A percentile compares a stretch with the other conserved stretches of the same genome.
Evolutionary conservation across 1,140 invertebrate species (phyloP).

Genomic region (Patella vulgata): DNA sequence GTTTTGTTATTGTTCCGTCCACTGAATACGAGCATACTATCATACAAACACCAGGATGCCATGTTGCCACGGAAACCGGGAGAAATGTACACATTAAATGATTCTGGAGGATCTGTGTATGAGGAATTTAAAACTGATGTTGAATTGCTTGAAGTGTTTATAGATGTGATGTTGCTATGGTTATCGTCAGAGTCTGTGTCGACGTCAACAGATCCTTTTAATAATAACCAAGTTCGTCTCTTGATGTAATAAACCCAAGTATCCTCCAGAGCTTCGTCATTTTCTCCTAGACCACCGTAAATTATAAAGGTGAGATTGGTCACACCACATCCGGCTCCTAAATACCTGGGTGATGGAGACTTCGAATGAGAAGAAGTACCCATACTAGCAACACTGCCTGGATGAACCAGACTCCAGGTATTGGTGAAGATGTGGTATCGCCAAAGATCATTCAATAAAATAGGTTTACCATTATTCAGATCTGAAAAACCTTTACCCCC

Average conservation of each 20-base stretch:
- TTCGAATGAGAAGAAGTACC: background rate
- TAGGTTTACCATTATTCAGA: slow-evolving; percentile 13
- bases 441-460: slow-evolving; percentile 45
- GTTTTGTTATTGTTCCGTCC: slow-evolving; percentile 30
- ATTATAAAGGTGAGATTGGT: slow-evolving; percentile 30
- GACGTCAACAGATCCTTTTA: background rate
- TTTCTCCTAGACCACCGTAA: slow-evolving; percentile 38
- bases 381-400: slow-evolving; percentile 22
- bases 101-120: no score
- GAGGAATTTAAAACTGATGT: no score
- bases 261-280: slow-evolving; percentile 32
- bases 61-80: slow-evolving; percentile 31
- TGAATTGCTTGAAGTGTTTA: no score
- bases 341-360: slow-evolving; percentile 30
- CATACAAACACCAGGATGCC: slow-evolving; percentile 38
- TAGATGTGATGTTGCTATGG: no score
- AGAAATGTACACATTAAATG: background rate
- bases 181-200: background rate
- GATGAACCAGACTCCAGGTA: slow-evolving; percentile 32
- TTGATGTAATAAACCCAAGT: slow-evolving; percentile 37
- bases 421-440: slow-evolving; percentile 10
- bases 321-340: slow-evolving; percentile 34
- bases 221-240: slow-evolving; percentile 29
- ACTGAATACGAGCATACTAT: slow-evolving; percentile 41
- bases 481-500: slow-evolving; percentile 36